Percentiles rank a stretch among this genome's conserved stretches.
Conservation (phyloP, 2,888 invertebrate genomes). For the Dichetophora obliterata region DNA sequence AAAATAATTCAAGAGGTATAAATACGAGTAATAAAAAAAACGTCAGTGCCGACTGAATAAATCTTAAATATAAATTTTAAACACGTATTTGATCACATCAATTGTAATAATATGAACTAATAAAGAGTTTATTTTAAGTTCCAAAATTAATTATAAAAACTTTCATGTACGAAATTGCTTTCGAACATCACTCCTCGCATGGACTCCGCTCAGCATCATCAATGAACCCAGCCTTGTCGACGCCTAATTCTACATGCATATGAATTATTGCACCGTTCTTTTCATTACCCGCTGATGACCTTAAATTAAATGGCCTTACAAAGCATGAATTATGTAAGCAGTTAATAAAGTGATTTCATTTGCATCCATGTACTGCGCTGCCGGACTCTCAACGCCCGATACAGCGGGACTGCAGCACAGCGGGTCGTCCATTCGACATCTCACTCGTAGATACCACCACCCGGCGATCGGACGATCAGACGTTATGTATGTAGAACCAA, state of each 20-base stretch:
- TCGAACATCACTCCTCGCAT: not conserved
- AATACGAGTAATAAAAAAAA: too few relatives aligned
- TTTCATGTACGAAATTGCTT: not conserved
- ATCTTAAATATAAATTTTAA: too few relatives aligned
- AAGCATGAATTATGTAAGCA: conserved; percentile 67
- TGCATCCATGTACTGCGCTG: conserved; percentile 55
- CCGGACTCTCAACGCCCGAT: not conserved
- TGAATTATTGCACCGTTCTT: conserved; percentile 61
- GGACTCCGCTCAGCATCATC: not conserved
- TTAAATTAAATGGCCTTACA: conserved; percentile 65
- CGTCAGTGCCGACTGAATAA: too few relatives aligned
- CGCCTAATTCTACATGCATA: conserved; percentile 63
- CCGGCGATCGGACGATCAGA: conserved; percentile 14
- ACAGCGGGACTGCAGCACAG: conserved; percentile 27
- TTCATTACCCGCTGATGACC: conserved; percentile 63
- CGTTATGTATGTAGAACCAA: conserved; percentile 36
- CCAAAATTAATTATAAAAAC: too few relatives aligned
- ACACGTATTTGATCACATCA: too few relatives aligned
- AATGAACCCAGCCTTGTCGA: conserved; percentile 56
- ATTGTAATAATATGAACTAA: too few relatives aligned
- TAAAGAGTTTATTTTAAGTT: too few relatives aligned
- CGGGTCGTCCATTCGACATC: conserved; percentile 39
- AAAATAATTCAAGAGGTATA: too few relatives aligned
- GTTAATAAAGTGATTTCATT: conserved; percentile 67
- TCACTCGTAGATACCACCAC: conserved; percentile 29